Conservation (phyloP, 1,140 invertebrate species). For the Drosophila biarmipes region DNA sequence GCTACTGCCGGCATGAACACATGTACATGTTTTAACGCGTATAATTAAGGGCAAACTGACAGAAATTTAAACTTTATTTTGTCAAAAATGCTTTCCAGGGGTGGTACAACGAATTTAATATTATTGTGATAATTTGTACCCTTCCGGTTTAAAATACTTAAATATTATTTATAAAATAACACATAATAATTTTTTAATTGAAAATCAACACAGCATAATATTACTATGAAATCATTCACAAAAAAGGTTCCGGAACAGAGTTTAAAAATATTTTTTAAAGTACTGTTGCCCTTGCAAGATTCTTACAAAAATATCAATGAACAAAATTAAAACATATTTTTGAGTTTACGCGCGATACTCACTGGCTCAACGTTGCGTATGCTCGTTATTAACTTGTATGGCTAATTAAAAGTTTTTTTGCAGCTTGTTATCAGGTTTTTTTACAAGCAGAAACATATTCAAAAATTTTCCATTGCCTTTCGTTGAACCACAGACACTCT, state of each 20-base stretch:
- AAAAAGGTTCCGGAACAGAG: no score
- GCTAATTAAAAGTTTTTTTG: slow-evolving; percentile 72
- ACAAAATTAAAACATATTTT: neutral
- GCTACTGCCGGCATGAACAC: slow-evolving; percentile 5
- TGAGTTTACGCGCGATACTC: slow-evolving; percentile 15
- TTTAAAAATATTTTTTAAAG: no score
- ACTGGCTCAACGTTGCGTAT: slow-evolving; percentile 49
- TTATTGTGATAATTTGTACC: no score
- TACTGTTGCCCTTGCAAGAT: no score
- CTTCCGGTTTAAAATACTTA: no score
- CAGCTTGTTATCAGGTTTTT: slow-evolving; percentile 29
- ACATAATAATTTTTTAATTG: no score
- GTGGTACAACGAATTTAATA: neutral
- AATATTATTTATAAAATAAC: no score
- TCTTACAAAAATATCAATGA: slow-evolving; percentile 3
- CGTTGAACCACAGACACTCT: slow-evolving; percentile 10
- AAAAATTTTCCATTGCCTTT: slow-evolving; percentile 6
- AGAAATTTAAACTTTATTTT: slow-evolving; percentile 1
- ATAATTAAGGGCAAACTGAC: slow-evolving; percentile 49
- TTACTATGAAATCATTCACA: no score
- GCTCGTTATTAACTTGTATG: slow-evolving; percentile 54
- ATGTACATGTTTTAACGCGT: slow-evolving; percentile 29
- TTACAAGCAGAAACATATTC: slow-evolving; percentile 21
- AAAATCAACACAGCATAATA: no score
- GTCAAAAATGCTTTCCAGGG: neutral